A percentile compares a stretch with the other conserved stretches of the same genome.
Conservation (phyloP, 2,113 vertebrate species). For the Poeciliopsis retropinna region DNA sequence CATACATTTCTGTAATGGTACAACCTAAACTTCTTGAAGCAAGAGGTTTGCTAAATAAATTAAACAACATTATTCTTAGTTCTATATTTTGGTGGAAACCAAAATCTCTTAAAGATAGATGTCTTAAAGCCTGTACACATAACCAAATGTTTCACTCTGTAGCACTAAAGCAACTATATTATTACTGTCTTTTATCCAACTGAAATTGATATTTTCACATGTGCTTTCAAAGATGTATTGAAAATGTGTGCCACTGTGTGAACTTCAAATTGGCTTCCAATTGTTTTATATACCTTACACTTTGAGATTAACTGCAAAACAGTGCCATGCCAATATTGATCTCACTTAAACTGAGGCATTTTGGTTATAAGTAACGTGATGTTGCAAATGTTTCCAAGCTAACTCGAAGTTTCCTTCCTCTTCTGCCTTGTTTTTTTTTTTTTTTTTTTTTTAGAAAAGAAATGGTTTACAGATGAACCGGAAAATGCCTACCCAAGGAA, state of each 20-base stretch:
- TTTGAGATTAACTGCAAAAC: constrained; percentile 29
- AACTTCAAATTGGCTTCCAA: constrained; percentile 24
- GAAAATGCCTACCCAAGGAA: constrained; percentile 98
- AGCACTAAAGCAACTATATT: not conserved
- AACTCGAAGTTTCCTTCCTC: constrained; percentile 35
- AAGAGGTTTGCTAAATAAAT: not conserved
- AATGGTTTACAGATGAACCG: constrained; percentile 99
- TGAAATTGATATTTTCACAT: not conserved
- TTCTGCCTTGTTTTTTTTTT: constrained; percentile 43
- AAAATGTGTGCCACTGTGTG: not conserved
- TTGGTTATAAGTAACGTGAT: constrained; percentile 32
- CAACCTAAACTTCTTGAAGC: not conserved
- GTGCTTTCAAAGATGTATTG: not conserved
- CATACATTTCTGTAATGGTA: not conserved
- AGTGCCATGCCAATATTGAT: constrained; percentile 39
- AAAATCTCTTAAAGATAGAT: constrained; percentile 22
- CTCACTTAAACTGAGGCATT: constrained; percentile 67
- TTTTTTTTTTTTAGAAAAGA: constrained; percentile 99
- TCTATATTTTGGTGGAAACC: constrained; percentile 1
- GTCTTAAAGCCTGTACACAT: constrained; percentile 4
- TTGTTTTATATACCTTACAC: constrained; percentile 1
- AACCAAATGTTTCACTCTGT: not conserved
- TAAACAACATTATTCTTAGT: not conserved
- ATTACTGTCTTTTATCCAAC: too few relatives aligned
- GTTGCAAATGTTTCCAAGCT: constrained; percentile 17